Evolutionary conservation across 1,140 invertebrate species (phyloP).

Genomic region (Helicoverpa zea): DNA sequence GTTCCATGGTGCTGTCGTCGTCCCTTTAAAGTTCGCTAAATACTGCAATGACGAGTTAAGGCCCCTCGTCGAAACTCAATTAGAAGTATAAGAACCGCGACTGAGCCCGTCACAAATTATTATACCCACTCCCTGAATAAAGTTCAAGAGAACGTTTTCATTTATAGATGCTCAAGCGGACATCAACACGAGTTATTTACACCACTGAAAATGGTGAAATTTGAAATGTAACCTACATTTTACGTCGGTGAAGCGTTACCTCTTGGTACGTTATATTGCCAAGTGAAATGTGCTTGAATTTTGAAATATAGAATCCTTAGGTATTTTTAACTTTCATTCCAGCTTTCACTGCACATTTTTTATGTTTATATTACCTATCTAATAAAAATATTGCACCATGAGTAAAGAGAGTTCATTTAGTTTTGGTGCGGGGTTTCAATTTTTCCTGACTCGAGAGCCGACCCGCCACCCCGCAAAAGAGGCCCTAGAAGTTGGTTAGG

Average conservation of each 20-base stretch:
- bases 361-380: background rate
- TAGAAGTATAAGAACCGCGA: constrained; percentile 49
- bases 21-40: constrained; percentile 49
- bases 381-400: background rate
- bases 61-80: constrained; percentile 41
- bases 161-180: constrained; percentile 9
- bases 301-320: no score
- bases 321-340: no score
- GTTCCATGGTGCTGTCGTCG: constrained; percentile 10
- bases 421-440: constrained; percentile 77
- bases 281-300: no score
- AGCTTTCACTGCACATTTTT: no score
- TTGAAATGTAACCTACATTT: background rate
- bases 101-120: constrained; percentile 47
- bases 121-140: constrained; percentile 46
- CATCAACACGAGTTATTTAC: constrained; percentile 6
- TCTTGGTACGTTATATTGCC: no score
- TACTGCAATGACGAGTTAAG: constrained; percentile 52
- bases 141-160: constrained; percentile 29
- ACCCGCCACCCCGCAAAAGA: constrained; percentile 82
- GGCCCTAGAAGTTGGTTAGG: constrained; percentile 84
- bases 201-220: background rate
- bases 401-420: background rate
- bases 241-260: no score
- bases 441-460: constrained; percentile 83